These are phyloP conservation scores for Drosophila gunungcola DNA, from an alignment of 1,140 invertebrate species.

Conservation along the genomic window DNA sequence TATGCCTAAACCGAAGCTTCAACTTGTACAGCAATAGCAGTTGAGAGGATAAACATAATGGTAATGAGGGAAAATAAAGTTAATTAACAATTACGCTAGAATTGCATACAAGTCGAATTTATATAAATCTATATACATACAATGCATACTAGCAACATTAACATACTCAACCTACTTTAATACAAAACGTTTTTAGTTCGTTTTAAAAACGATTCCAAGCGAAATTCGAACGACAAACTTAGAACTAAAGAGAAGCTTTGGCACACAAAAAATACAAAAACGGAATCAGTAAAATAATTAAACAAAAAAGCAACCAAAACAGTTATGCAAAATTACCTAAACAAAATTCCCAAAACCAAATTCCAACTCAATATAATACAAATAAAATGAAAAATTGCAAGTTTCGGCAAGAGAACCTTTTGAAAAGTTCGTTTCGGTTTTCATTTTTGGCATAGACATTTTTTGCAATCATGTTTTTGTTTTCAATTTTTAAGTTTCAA, in stretches of 20 bases:
- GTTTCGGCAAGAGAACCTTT: conserved; percentile 65
- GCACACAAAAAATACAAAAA: conserved; percentile 59
- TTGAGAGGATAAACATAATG: conserved; percentile 17
- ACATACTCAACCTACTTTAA: conserved; percentile 59
- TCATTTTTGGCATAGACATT: conserved; percentile 54
- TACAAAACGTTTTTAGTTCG: conserved; percentile 45
- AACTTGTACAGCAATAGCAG: conserved; percentile 56
- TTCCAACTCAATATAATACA: conserved; percentile 31
- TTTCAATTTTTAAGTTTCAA: conserved; percentile 45
- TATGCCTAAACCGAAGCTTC: conserved; percentile 47
- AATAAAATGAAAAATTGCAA: conserved; percentile 52
- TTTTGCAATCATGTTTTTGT: conserved; percentile 29
- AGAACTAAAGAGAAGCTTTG: conserved; percentile 60
- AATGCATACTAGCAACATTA: conserved; percentile 49
- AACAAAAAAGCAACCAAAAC: conserved; percentile 26
- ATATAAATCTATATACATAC: conserved; percentile 63
- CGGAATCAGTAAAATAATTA: conserved; percentile 30
- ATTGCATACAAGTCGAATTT: conserved; percentile 82
- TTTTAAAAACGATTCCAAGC: conserved; percentile 37
- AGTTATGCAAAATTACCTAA: conserved; percentile 26
- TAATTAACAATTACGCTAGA: conserved; percentile 71
- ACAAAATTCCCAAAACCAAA: conserved; percentile 47
- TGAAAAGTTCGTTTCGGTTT: conserved; percentile 59
- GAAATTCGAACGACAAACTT: conserved; percentile 24
- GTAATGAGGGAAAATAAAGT: conserved; percentile 1